Conservation (phyloP, 2,888 invertebrate species). For the Beris chalybata region DNA sequence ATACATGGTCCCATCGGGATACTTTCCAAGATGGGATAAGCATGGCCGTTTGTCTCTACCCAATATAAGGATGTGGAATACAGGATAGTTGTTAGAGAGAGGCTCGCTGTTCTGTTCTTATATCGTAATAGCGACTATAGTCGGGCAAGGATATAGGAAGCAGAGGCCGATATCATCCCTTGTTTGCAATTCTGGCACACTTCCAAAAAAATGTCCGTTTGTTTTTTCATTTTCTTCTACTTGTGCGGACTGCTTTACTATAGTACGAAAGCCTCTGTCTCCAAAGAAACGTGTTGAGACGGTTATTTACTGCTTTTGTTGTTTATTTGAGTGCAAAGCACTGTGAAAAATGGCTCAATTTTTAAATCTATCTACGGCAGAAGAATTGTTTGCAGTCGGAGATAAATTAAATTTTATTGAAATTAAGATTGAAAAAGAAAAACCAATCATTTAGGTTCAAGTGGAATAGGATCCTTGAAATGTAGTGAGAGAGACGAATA, state of each 20-base stretch:
- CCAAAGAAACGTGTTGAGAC: conserved; percentile 26
- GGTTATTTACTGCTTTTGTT: conserved; percentile 24
- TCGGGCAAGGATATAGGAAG: no score
- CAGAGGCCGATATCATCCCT: conserved; percentile 23
- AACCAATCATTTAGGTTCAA: no score
- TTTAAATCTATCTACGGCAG: no score
- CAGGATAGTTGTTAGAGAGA: conserved; percentile 6
- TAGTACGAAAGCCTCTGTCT: conserved; percentile 14
- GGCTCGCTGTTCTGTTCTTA: conserved; percentile 4
- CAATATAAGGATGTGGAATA: conserved; percentile 22
- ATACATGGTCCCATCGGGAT: conserved; percentile 31
- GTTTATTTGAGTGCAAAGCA: conserved; percentile 20
- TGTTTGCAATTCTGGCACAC: conserved; percentile 24
- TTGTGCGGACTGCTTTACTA: conserved; percentile 12
- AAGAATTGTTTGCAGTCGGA: no score
- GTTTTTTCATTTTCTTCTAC: conserved; percentile 6
- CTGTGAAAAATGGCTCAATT: conserved; percentile 25
- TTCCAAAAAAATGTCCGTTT: conserved; percentile 19
- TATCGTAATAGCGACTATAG: no score
- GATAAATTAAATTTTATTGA: no score
- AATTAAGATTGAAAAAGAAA: no score
- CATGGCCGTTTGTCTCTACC: conserved; percentile 21
- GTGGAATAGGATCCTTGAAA: no score
- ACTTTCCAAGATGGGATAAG: conserved; percentile 30
- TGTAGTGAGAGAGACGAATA: no score